Conservation (phyloP, 2,797 vertebrate genomes). For the Ctenopoma multispine region DNA sequence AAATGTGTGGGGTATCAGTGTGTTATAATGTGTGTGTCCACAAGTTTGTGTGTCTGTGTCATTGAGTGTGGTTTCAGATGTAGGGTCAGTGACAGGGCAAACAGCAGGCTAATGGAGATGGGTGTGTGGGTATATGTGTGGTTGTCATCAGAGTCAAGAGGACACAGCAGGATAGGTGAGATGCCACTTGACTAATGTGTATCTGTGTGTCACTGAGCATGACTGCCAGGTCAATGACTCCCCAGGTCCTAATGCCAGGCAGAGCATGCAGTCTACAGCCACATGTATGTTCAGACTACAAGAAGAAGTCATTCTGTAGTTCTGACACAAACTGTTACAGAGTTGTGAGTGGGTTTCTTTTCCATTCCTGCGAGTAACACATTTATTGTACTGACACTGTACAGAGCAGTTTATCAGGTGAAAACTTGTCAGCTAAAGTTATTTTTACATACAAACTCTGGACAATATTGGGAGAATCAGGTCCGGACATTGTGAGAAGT, state of each 20-base stretch:
- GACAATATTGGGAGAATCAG: no score
- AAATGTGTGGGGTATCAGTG: neutral
- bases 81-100: conserved; percentile 30
- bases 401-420: no score
- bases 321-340: neutral
- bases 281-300: neutral
- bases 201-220: conserved; percentile 20
- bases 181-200: conserved; percentile 28
- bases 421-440: no score
- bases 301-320: neutral
- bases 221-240: conserved; percentile 16
- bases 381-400: neutral
- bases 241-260: conserved; percentile 15
- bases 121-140: conserved; percentile 17
- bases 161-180: conserved; percentile 32
- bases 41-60: conserved; percentile 4
- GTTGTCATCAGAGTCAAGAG: conserved; percentile 34
- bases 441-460: no score
- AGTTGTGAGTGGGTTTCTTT: neutral
- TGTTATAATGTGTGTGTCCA: neutral
- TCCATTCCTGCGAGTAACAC: neutral
- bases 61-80: conserved; percentile 26
- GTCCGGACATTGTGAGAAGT: no score
- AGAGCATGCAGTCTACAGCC: conserved; percentile 1
- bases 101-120: conserved; percentile 31